phyloP scores from a whole-genome alignment of 2,888 invertebrate species.

The Cloeon dipterum region DNA sequence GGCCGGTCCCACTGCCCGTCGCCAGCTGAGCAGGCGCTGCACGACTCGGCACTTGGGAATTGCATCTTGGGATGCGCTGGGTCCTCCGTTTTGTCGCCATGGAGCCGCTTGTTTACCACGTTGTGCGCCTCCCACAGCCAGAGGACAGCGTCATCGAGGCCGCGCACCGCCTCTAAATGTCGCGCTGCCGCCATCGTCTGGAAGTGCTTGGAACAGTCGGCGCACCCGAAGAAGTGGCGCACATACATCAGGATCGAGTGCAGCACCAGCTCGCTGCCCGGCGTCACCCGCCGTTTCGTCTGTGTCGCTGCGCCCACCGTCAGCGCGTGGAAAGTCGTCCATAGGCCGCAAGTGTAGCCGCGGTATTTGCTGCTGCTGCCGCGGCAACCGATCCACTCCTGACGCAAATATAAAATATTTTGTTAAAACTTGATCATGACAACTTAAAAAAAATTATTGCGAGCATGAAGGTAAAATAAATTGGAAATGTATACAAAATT shows the following conservation, averaged over 20 bases:
- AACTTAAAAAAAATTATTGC: too few relatives aligned
- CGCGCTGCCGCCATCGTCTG: slow-evolving; percentile 53
- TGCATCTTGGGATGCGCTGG: slow-evolving; percentile 71
- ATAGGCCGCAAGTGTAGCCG: slow-evolving; percentile 85
- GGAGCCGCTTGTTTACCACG: slow-evolving; percentile 67
- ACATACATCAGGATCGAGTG: slow-evolving; percentile 72
- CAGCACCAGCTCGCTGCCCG: slow-evolving; percentile 34
- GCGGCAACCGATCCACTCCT: slow-evolving; percentile 54
- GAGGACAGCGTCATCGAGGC: slow-evolving; percentile 51
- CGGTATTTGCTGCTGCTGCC: slow-evolving; percentile 52
- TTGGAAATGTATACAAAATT: too few relatives aligned
- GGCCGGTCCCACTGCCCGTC: slow-evolving; percentile 35
- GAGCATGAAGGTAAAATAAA: too few relatives aligned
- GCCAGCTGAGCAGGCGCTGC: slow-evolving; percentile 37
- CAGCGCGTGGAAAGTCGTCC: slow-evolving; percentile 84
- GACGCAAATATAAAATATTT: too few relatives aligned
- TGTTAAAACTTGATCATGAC: too few relatives aligned
- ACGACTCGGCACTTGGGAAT: slow-evolving; percentile 49
- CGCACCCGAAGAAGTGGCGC: slow-evolving; percentile 80
- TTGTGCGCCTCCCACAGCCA: slow-evolving; percentile 95
- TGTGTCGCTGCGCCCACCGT: slow-evolving; percentile 45
- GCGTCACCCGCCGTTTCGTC: slow-evolving; percentile 12
- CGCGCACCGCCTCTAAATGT: slow-evolving; percentile 41
- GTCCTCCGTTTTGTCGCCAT: slow-evolving; percentile 75
- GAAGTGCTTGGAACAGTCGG: slow-evolving; percentile 77